These are phyloP conservation scores for Limanda limanda DNA, from an alignment of 2,113 vertebrate species.

Conservation along the genomic window DNA sequence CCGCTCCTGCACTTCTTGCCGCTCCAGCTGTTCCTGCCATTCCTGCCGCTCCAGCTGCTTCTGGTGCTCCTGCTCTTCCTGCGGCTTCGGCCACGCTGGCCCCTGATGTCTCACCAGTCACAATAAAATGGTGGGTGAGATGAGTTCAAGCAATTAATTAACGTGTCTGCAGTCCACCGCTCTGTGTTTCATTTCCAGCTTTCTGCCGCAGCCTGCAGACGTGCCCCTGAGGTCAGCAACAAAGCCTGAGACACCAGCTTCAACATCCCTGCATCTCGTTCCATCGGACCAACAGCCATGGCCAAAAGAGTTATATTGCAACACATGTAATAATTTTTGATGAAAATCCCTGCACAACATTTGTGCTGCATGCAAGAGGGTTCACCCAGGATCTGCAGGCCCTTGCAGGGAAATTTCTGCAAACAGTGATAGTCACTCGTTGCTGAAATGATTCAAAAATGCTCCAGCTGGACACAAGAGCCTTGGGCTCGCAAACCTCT, in stretches of 20 bases:
- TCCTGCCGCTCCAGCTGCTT: slow-evolving; percentile 5
- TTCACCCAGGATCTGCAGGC: not conserved
- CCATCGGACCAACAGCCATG: too few species aligned
- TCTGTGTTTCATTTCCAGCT: not conserved
- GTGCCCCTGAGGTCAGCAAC: not conserved
- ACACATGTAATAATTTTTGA: not conserved
- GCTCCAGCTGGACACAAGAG: not conserved
- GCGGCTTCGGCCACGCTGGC: not conserved
- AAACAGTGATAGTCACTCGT: not conserved
- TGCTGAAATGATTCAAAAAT: not conserved
- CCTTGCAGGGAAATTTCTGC: not conserved
- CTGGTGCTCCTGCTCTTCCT: not conserved
- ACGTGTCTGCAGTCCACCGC: not conserved
- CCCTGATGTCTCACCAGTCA: not conserved
- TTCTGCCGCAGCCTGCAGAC: not conserved
- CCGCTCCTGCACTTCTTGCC: slow-evolving; percentile 4
- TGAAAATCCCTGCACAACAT: too few species aligned
- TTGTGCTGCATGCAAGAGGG: too few species aligned
- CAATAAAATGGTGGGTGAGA: not conserved
- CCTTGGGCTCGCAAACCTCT: not conserved
- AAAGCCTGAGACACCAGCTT: too few species aligned
- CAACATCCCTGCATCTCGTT: too few species aligned
- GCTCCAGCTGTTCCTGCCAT: not conserved
- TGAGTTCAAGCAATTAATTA: slow-evolving; percentile 2
- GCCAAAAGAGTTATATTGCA: too few species aligned